Evolutionary conservation across 2,113 vertebrate species (phyloP).

Genomic region (Felis catus): F.catus_Fca126_mat1.0 CM031413.1:16650001-16650500

Average conservation of each 20-base stretch:
- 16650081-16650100: not conserved
- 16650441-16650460: not conserved
- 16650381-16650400: conserved; percentile 43
- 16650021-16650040: not conserved
- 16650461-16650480: not conserved
- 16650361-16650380: not conserved
- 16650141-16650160: conserved; percentile 21
- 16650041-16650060: not conserved
- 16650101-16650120: conserved; percentile 8
- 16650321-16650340: conserved; percentile 15
- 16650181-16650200: not conserved
- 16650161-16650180: not conserved
- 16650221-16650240: not conserved
- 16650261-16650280: not conserved
- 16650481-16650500: not conserved
- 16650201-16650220: not conserved
- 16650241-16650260: not conserved
- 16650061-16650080: not conserved
- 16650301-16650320: conserved; percentile 25
- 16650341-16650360: not conserved
- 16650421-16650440: not conserved
- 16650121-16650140: conserved; percentile 19
- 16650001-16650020: conserved; percentile 1
- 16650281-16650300: not conserved
- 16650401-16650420: not conserved